A percentile compares a stretch with the other conserved stretches of the same genome.
Evolutionary conservation across 2,113 vertebrate species (phyloP).

Genomic region (Theristicus caerulescens): DNA sequence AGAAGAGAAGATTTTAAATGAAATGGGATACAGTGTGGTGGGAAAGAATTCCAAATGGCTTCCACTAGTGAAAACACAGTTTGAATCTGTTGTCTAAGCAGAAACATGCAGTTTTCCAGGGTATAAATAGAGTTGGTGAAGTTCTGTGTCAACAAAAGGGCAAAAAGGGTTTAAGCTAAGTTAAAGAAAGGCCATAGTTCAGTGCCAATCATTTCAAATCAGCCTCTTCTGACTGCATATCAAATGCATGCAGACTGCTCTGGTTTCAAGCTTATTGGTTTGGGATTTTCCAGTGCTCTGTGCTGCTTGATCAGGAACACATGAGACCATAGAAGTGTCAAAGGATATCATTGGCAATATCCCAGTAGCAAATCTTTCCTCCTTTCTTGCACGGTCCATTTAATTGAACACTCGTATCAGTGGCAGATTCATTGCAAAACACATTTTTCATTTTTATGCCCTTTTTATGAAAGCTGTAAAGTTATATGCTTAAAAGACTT

Average conservation of each 20-base stretch:
- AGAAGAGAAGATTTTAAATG: slow-evolving; percentile 43
- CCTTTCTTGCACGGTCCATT: slow-evolving; percentile 51
- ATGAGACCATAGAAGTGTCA: slow-evolving; percentile 51
- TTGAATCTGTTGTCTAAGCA: slow-evolving; percentile 35
- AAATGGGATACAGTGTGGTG: slow-evolving; percentile 29
- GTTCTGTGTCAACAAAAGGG: slow-evolving; percentile 26
- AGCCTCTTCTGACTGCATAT: slow-evolving; percentile 43
- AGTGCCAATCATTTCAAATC: slow-evolving; percentile 46
- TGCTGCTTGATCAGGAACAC: slow-evolving; percentile 67
- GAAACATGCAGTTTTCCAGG: background rate
- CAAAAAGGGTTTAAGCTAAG: slow-evolving; percentile 44
- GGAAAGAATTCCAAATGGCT: slow-evolving; percentile 48
- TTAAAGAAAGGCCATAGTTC: slow-evolving; percentile 44
- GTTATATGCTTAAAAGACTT: slow-evolving; percentile 57
- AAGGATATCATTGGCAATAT: slow-evolving; percentile 52
- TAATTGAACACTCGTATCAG: slow-evolving; percentile 56
- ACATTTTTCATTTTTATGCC: slow-evolving; percentile 66
- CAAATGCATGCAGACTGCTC: slow-evolving; percentile 31
- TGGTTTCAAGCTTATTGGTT: slow-evolving; percentile 54
- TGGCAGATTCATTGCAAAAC: slow-evolving; percentile 66
- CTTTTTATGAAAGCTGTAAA: slow-evolving; percentile 57
- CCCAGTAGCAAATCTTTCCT: slow-evolving; percentile 60
- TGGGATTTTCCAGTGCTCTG: slow-evolving; percentile 51
- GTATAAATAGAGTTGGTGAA: slow-evolving; percentile 23
- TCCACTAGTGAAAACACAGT: slow-evolving; percentile 8